Conservation (phyloP, 2,888 invertebrate species). For the Yponomeuta malinellus region DNA sequence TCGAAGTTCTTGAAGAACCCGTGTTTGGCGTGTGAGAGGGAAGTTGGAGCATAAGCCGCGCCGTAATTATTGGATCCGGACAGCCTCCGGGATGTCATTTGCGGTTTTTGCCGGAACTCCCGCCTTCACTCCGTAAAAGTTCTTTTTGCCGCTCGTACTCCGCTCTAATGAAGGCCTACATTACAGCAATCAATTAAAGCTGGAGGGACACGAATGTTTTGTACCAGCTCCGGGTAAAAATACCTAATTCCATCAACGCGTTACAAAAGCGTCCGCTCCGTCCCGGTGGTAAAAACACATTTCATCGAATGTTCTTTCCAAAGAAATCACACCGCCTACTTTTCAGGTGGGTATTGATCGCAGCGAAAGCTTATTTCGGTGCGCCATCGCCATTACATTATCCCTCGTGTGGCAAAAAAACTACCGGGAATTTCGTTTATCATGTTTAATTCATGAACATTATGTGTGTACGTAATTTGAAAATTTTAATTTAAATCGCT, state of each 20-base stretch:
- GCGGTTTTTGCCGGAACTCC: constrained; percentile 61
- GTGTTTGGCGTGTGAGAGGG: constrained; percentile 51
- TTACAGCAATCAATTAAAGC: constrained; percentile 67
- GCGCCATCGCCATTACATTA: not conserved
- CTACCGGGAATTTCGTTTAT: not conserved
- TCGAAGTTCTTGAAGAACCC: constrained; percentile 51
- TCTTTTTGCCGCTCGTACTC: constrained; percentile 47
- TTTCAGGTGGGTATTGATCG: constrained; percentile 6
- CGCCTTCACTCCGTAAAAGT: constrained; percentile 55
- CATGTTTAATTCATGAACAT: constrained; percentile 13
- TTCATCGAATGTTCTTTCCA: constrained; percentile 1
- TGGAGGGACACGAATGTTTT: constrained; percentile 67
- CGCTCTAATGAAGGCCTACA: constrained; percentile 59
- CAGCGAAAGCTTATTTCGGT: not conserved
- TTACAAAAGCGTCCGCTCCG: constrained; percentile 28
- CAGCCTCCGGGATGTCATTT: constrained; percentile 59
- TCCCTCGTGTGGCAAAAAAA: not conserved
- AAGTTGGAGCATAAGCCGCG: constrained; percentile 45
- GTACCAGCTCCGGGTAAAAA: constrained; percentile 37
- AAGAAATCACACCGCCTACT: constrained; percentile 6
- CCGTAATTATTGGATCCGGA: constrained; percentile 59
- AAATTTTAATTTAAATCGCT: constrained; percentile 17
- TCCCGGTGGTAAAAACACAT: constrained; percentile 3
- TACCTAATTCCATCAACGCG: constrained; percentile 58
- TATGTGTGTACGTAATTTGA: constrained; percentile 11